Conservation (phyloP, 2,888 invertebrate species). For the Standfussiana lucernea region DNA sequence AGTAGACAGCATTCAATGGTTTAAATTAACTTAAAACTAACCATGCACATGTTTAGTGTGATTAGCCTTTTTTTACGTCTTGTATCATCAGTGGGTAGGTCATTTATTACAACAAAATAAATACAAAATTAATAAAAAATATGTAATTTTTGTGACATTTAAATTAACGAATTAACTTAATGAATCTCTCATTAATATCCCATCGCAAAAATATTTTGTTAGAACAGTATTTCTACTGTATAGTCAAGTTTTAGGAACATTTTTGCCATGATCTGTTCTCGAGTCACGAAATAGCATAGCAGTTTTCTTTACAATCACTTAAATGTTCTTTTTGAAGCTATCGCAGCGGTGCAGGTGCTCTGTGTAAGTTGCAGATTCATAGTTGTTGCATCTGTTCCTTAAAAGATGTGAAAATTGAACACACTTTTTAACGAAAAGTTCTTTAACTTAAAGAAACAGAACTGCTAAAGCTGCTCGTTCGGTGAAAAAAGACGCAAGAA, state of each 20-base stretch:
- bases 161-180: neutral
- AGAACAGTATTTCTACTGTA: neutral
- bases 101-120: neutral
- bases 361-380: neutral
- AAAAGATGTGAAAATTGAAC: neutral
- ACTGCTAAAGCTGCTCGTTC: neutral
- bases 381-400: constrained; percentile 12
- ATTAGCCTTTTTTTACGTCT: neutral
- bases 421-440: neutral
- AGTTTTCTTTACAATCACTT: constrained; percentile 4
- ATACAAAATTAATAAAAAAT: no score
- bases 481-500: neutral
- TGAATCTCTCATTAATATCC: neutral
- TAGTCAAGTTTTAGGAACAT: neutral
- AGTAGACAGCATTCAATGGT: no score
- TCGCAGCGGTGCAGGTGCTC: neutral
- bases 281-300: neutral
- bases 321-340: neutral
- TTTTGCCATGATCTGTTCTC: neutral
- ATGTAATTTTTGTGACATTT: neutral
- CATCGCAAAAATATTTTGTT: neutral
- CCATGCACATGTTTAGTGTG: neutral
- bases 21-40: no score
- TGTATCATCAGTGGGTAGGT: neutral
- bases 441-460: neutral